Evolutionary conservation across 2,888 invertebrate species (phyloP).

Genomic region (Chymomyza procnemis): DNA sequence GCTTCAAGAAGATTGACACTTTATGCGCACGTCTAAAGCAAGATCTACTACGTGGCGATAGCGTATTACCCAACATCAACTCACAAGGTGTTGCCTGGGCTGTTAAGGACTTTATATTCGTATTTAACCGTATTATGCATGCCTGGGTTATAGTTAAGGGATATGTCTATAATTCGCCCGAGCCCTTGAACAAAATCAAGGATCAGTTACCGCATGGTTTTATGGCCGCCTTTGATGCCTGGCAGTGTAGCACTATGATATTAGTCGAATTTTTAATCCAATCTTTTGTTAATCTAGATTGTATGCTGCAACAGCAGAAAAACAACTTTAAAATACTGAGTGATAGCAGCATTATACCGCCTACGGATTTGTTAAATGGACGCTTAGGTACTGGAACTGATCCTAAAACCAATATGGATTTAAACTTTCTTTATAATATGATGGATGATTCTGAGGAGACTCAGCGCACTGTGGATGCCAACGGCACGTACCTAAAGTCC

Average conservation of each 20-base stretch:
- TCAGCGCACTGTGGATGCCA: slow-evolving; percentile 70
- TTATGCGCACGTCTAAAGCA: slow-evolving; percentile 85
- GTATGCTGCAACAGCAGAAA: slow-evolving; percentile 77
- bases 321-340: slow-evolving; percentile 67
- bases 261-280: slow-evolving; percentile 82
- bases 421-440: slow-evolving; percentile 75
- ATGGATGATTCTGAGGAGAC: slow-evolving; percentile 76
- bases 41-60: slow-evolving; percentile 85
- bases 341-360: slow-evolving; percentile 13
- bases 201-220: slow-evolving; percentile 82
- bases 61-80: slow-evolving; percentile 85
- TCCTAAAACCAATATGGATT: slow-evolving; percentile 46
- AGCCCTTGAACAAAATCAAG: slow-evolving; percentile 82
- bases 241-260: slow-evolving; percentile 82
- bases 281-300: slow-evolving; percentile 82
- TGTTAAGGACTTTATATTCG: slow-evolving; percentile 87
- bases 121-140: slow-evolving; percentile 85
- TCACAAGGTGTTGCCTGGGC: slow-evolving; percentile 88
- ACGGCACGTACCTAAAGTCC: slow-evolving; percentile 77
- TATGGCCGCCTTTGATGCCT: slow-evolving; percentile 81
- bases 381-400: slow-evolving; percentile 21
- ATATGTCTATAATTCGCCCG: slow-evolving; percentile 82
- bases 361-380: not conserved
- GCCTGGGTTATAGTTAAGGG: slow-evolving; percentile 87
- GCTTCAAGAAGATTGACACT: slow-evolving; percentile 87